A percentile compares a stretch with the other conserved stretches of the same genome.
These are phyloP conservation scores for Turdus rufiventris DNA, from an alignment of 2,113 vertebrate genomes.

Conservation along the genomic window DNA sequence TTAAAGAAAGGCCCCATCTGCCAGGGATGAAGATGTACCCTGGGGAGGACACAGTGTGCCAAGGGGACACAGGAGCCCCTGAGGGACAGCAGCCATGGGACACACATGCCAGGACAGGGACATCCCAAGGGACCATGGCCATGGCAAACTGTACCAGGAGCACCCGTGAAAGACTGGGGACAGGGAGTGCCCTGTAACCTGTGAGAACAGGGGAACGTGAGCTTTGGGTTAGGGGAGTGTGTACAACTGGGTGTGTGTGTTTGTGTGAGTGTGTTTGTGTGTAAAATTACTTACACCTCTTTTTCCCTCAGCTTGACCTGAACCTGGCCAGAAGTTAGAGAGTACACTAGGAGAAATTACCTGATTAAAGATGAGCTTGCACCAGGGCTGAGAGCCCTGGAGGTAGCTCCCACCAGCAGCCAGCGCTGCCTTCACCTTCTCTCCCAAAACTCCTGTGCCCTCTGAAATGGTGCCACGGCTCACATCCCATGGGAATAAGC, in stretches of 20 bases:
- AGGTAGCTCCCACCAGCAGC: background rate
- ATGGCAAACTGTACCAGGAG: background rate
- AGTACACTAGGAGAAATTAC: background rate
- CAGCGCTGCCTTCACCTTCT: background rate
- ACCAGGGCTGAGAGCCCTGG: background rate
- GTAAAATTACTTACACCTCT: fast-evolving
- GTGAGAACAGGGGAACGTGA: background rate
- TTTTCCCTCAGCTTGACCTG: background rate
- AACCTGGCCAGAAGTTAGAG: background rate
- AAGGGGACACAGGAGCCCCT: background rate
- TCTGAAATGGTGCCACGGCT: background rate
- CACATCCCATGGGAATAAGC: background rate
- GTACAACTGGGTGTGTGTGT: too few relatives aligned
- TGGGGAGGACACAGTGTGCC: background rate
- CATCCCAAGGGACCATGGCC: fast-evolving
- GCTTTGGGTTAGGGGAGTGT: fast-evolving
- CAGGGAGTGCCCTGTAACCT: background rate
- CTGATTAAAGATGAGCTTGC: fast-evolving
- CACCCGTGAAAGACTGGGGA: background rate
- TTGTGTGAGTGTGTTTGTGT: background rate
- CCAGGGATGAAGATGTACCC: background rate
- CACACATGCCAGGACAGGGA: fast-evolving
- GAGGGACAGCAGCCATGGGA: too few relatives aligned
- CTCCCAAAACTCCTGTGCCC: background rate
- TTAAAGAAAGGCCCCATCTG: background rate